Base-by-base conservation (phyloP, 2,888 invertebrate species). In the Drosophila paramelanica region DNA sequence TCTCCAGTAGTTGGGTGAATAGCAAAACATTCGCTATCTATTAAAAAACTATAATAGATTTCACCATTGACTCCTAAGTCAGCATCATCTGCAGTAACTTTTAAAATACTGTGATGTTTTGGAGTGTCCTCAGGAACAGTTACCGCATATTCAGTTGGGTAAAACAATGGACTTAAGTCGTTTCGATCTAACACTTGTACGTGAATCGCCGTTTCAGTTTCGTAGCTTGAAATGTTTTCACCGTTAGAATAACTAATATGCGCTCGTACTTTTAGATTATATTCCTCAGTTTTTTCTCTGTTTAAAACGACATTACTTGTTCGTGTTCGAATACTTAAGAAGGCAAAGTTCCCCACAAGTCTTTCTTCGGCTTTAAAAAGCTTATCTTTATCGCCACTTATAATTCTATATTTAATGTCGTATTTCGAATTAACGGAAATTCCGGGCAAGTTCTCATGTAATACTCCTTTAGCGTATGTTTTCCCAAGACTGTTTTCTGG, bases 21-120 rank as follows among this genome's bases (percentile, higher is more conserved):
- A 38, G 97, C 96, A 91, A 99, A 99, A 85, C 95, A 95, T 89
- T 96, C 96, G 46, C 96, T 97, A 65, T 95, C 94, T 81, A 96
- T 95, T 52, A 95, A 93, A 88, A 99, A 95, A 91, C 97, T 98
- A 93, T 98, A 99, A 93, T 99, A 99, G 83, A 99, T 97, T 93
- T 99, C 98, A 1, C 98, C 98, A 92, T 99, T 99, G 84, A 97
- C 94, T 3, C 99, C 99, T 38, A 97, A 93, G 92, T 99, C 99
- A 4, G 99, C 98, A 93, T 99, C 99, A 89, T 98, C 98, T 0
- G 99, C 99, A 38, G 95, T 93, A 53, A 97, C 96, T 89, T 94
- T 95, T 39, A 96, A 93, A 65, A 98, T 94, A 91, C 96, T 97
- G 60, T 95, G 94, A 92, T 98, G 97, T 64, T 97, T 93, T 11